A percentile compares a stretch with the other conserved stretches of the same genome.
Evolutionary conservation across 2,888 invertebrate species (phyloP).

Genomic region (Lysandra coridon): DNA sequence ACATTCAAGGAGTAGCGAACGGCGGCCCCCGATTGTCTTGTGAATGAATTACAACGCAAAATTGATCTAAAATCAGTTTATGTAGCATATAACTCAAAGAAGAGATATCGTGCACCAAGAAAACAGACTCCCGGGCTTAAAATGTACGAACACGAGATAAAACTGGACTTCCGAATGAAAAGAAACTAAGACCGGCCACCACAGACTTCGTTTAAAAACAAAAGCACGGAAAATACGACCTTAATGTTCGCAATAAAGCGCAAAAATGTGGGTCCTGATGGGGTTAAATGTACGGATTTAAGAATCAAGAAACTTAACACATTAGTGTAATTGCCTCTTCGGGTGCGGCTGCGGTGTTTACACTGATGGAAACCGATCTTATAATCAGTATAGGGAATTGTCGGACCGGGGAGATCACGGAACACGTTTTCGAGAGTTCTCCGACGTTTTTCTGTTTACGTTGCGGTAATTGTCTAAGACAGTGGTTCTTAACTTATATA

Average conservation of each 20-base stretch:
- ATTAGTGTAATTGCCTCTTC: constrained; percentile 29
- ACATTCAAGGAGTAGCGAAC: not conserved
- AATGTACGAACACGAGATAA: constrained; percentile 13
- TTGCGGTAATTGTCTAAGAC: constrained; percentile 73
- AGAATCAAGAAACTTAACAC: constrained; percentile 30
- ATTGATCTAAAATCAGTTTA: not conserved
- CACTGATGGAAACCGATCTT: constrained; percentile 32
- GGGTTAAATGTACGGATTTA: constrained; percentile 27
- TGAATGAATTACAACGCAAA: not conserved
- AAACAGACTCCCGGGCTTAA: not conserved
- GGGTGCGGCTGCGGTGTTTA: constrained; percentile 7
- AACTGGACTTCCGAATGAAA: constrained; percentile 17
- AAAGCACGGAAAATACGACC: constrained; percentile 19
- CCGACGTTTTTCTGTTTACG: constrained; percentile 76
- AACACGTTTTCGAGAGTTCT: constrained; percentile 71
- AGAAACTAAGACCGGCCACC: not conserved
- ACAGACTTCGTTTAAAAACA: constrained; percentile 16
- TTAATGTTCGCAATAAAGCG: constrained; percentile 12
- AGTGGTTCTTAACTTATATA: constrained; percentile 4
- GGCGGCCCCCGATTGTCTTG: not conserved
- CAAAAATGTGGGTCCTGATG: constrained; percentile 25
- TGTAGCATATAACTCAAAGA: not conserved
- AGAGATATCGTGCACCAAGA: not conserved
- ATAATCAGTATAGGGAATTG: constrained; percentile 36
- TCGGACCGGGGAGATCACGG: constrained; percentile 65